phyloP scores from a whole-genome alignment of 2,888 invertebrate species.

The Nycteola revayana region DNA sequence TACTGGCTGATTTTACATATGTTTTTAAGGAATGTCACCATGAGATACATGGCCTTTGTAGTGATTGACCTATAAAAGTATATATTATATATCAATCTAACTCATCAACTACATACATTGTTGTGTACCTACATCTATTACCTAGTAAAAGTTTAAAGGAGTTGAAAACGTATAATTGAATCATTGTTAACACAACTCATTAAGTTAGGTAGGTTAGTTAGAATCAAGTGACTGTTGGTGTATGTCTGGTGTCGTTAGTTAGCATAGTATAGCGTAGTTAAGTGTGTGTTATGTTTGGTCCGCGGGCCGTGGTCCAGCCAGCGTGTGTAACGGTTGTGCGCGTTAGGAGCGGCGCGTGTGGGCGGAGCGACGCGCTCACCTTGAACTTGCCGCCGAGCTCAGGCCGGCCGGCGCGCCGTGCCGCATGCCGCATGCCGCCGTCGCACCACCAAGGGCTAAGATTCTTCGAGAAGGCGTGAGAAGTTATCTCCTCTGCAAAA shows the following conservation, averaged over 20 bases:
- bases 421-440: conserved; percentile 12
- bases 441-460: conserved; percentile 18
- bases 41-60: no score
- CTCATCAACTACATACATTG: no score
- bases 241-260: conserved; percentile 38
- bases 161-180: conserved; percentile 19
- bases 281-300: conserved; percentile 56
- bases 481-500: no score
- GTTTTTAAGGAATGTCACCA: no score
- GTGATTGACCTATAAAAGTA: no score
- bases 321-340: conserved; percentile 67
- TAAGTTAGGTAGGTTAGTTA: conserved; percentile 35
- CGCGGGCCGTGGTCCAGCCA: conserved; percentile 47
- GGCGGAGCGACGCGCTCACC: conserved; percentile 79
- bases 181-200: conserved; percentile 41
- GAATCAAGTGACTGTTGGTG: conserved; percentile 50
- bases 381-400: conserved; percentile 78
- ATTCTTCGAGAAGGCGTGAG: no score
- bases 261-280: conserved; percentile 36
- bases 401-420: conserved; percentile 11
- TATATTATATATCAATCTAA: no score
- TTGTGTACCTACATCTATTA: no score
- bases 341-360: conserved; percentile 67
- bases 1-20: no score
- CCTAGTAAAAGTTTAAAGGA: no score